These are phyloP conservation scores for Pachycephala philippinensis DNA, from an alignment of 2,113 vertebrate genomes.

Conservation along the genomic window DNA sequence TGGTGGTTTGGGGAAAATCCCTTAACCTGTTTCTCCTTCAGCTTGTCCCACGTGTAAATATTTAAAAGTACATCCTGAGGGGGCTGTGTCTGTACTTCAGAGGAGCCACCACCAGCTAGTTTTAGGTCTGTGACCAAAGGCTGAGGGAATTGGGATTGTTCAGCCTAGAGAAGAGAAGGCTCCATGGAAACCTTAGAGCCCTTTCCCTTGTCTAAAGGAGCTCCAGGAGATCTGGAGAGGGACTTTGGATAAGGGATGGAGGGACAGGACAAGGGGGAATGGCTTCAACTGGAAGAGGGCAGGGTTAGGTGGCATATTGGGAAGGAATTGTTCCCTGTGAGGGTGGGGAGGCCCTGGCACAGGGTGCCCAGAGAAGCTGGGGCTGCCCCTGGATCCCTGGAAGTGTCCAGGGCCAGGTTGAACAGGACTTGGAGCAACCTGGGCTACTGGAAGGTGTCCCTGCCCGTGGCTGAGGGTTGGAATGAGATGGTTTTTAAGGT, in stretches of 20 bases:
- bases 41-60: neutral
- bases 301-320: fast-evolving
- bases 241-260: neutral
- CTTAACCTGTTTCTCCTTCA: neutral
- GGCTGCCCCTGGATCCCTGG: neutral
- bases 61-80: neutral
- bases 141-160: neutral
- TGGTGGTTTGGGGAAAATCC: neutral
- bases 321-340: neutral
- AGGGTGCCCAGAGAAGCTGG: neutral
- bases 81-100: neutral
- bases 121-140: neutral
- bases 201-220: neutral
- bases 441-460: neutral
- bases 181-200: neutral
- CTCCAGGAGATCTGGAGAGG: neutral
- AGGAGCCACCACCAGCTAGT: neutral
- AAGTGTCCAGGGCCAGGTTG: neutral
- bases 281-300: neutral
- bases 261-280: neutral
- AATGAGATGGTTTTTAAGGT: fast-evolving
- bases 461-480: fast-evolving
- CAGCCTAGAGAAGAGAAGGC: neutral
- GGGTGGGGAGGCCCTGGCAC: fast-evolving
- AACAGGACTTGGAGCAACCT: fast-evolving